Conservation (phyloP, 2,797 vertebrate species). For the Vireo griseus region DNA sequence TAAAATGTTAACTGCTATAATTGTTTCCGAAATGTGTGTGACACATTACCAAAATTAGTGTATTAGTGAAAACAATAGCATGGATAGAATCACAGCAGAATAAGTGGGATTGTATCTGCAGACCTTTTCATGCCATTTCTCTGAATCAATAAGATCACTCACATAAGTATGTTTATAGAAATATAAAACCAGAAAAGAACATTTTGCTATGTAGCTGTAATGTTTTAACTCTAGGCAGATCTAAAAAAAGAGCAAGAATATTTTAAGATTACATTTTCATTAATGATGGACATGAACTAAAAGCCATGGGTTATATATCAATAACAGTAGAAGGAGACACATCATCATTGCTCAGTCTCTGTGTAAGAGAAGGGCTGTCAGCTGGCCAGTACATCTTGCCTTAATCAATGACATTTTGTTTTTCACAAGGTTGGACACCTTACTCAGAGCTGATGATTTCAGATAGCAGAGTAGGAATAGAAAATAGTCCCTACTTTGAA, state of each 20-base stretch:
- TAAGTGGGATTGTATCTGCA: neutral
- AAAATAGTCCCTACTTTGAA: neutral
- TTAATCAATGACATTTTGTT: neutral
- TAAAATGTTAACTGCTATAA: neutral
- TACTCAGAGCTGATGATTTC: neutral
- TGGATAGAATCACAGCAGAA: neutral
- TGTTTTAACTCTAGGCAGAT: neutral
- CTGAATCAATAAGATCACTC: neutral
- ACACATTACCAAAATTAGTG: neutral
- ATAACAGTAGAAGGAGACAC: neutral
- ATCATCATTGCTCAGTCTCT: neutral
- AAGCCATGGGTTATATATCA: neutral
- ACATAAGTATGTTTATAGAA: neutral
- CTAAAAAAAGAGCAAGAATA: neutral
- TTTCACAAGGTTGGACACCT: neutral
- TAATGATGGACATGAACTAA: neutral
- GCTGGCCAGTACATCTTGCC: neutral
- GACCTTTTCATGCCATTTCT: neutral
- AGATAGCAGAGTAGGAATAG: neutral
- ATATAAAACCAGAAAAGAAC: neutral
- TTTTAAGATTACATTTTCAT: neutral
- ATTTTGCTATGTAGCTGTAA: neutral
- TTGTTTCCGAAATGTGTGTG: neutral
- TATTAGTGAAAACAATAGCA: neutral
- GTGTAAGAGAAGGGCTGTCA: neutral